Conservation (phyloP, 1,140 invertebrate genomes). For the Drosophila trapezifrons region DNA sequence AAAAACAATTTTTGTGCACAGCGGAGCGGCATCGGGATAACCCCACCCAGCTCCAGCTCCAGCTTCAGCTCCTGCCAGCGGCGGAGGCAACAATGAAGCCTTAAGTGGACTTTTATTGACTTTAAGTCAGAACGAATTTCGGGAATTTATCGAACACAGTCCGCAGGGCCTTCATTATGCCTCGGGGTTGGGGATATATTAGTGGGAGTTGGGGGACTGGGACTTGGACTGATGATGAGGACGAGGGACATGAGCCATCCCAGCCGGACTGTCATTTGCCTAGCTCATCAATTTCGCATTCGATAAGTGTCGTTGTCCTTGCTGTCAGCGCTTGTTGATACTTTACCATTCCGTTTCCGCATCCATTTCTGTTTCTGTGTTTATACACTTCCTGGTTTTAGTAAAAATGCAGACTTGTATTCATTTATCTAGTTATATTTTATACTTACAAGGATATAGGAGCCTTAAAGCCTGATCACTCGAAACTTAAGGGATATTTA, state of each 20-base stretch:
- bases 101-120: slow-evolving; percentile 82
- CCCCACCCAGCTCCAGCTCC: slow-evolving; percentile 7
- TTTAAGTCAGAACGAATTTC: slow-evolving; percentile 81
- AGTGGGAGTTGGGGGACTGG: neutral
- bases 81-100: slow-evolving; percentile 75
- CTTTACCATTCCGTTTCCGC: slow-evolving; percentile 17
- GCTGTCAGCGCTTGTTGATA: slow-evolving; percentile 43
- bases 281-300: slow-evolving; percentile 80
- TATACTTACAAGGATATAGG: neutral
- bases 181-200: slow-evolving; percentile 16
- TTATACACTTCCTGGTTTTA: slow-evolving; percentile 19
- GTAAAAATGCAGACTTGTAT: neutral
- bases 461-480: too few species aligned
- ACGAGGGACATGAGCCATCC: slow-evolving; percentile 28
- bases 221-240: slow-evolving; percentile 10
- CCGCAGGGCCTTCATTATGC: slow-evolving; percentile 72
- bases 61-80: slow-evolving; percentile 2
- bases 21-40: slow-evolving; percentile 37
- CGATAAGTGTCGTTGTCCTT: slow-evolving; percentile 61
- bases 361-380: slow-evolving; percentile 8
- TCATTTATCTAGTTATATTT: neutral
- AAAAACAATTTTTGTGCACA: slow-evolving; percentile 79
- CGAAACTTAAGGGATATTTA: neutral
- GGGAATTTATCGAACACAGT: slow-evolving; percentile 78
- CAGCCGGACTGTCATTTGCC: slow-evolving; percentile 66